phyloP scores from a whole-genome alignment of 2,113 vertebrate species.

The Vireo altiloquus region DNA sequence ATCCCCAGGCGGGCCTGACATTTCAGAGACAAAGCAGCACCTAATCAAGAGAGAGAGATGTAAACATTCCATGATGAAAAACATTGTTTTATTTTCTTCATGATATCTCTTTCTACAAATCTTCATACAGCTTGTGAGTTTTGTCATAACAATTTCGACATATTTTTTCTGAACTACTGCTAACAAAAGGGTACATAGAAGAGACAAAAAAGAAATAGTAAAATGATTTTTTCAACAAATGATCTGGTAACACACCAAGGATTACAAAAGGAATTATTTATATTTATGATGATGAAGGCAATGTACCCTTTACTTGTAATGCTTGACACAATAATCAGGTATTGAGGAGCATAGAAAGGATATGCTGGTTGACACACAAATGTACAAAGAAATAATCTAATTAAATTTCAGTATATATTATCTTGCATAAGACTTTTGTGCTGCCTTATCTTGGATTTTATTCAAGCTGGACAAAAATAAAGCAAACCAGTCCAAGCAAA shows the following conservation, averaged over 20 bases:
- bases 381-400: background rate
- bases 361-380: background rate
- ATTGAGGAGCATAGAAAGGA: background rate
- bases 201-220: background rate
- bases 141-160: background rate
- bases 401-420: background rate
- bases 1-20: slow-evolving; percentile 65
- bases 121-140: background rate
- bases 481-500: background rate
- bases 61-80: background rate
- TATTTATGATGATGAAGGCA: background rate
- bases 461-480: background rate
- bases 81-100: background rate
- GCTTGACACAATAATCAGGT: background rate
- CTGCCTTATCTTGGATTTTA: background rate
- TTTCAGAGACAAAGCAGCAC: slow-evolving; percentile 20
- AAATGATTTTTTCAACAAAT: background rate
- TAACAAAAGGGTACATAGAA: background rate
- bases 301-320: background rate
- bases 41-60: slow-evolving; percentile 12
- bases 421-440: background rate
- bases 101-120: background rate
- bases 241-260: background rate
- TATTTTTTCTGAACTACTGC: background rate
- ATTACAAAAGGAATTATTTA: background rate